phyloP scores from a whole-genome alignment of 2,797 vertebrate genomes.

The Gouania willdenowi region DNA sequence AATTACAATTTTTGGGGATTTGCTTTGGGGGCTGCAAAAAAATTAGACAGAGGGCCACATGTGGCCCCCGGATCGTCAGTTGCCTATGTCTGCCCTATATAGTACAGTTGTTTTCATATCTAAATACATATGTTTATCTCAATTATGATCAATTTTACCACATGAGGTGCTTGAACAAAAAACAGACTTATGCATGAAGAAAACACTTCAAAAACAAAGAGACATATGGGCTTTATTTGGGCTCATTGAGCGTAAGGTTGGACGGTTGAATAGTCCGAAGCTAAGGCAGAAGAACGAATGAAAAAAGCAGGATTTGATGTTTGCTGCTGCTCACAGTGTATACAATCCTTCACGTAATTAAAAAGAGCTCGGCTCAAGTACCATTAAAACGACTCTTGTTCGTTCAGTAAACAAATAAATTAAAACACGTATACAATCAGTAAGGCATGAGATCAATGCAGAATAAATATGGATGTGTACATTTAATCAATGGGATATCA shows the following conservation, averaged over 20 bases:
- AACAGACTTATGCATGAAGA: neutral
- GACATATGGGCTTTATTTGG: conserved; percentile 57
- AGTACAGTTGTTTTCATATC: too few relatives aligned
- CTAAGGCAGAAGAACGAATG: conserved; percentile 15
- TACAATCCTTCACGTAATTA: conserved; percentile 35
- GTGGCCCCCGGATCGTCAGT: too few relatives aligned
- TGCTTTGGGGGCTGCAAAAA: too few relatives aligned
- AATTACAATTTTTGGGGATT: too few relatives aligned
- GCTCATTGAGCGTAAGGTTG: conserved; percentile 36
- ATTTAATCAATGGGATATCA: conserved; percentile 42
- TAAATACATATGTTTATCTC: too few relatives aligned
- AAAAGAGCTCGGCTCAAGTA: conserved; percentile 14
- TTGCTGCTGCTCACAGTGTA: conserved; percentile 36
- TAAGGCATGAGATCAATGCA: conserved; percentile 76
- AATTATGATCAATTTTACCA: too few relatives aligned
- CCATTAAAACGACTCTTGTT: conserved; percentile 8
- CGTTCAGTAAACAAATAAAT: conserved; percentile 30
- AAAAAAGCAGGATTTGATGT: conserved; percentile 13
- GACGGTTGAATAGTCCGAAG: conserved; percentile 26
- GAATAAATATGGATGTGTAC: conserved; percentile 58
- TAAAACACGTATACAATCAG: conserved; percentile 33
- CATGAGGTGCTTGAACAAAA: neutral
- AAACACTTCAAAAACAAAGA: conserved; percentile 11
- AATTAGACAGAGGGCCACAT: too few relatives aligned
- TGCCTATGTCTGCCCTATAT: too few relatives aligned